Evolutionary conservation across 2,888 invertebrate genomes (phyloP).

Genomic region (Nomada goodeniana): DNA sequence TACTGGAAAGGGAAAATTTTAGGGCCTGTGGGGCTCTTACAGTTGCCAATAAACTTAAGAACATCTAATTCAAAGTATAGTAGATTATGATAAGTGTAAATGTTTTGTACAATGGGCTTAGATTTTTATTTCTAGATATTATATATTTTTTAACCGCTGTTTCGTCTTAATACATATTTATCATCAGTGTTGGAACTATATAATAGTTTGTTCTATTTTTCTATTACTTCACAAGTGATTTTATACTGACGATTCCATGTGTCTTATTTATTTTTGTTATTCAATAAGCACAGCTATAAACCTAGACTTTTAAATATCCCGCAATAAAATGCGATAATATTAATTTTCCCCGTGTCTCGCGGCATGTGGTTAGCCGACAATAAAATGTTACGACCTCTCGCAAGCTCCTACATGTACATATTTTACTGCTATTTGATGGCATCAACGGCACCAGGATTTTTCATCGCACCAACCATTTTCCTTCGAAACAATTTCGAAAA

Average conservation of each 20-base stretch:
- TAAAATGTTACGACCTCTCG: not conserved
- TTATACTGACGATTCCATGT: not conserved
- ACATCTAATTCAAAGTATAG: too few species aligned
- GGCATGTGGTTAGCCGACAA: not conserved
- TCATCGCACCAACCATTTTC: not conserved
- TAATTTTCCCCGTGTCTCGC: not conserved
- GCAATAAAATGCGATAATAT: conserved; percentile 6
- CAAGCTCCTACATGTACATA: not conserved
- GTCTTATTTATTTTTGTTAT: not conserved
- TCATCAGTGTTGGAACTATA: too few species aligned
- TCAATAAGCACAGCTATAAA: not conserved
- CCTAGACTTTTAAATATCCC: not conserved
- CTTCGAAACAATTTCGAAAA: not conserved
- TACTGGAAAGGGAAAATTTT: too few species aligned
- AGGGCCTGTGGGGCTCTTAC: too few species aligned
- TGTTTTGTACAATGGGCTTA: too few species aligned
- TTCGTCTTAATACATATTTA: not conserved
- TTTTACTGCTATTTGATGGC: not conserved
- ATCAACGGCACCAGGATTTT: not conserved
- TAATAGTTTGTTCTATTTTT: too few species aligned
- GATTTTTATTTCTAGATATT: too few species aligned
- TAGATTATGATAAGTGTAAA: too few species aligned
- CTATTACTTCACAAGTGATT: not conserved
- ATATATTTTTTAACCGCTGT: too few species aligned
- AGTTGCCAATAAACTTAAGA: too few species aligned